Base-by-base conservation (phyloP, 2,888 invertebrate species). In the Prenolepis imparis region DNA sequence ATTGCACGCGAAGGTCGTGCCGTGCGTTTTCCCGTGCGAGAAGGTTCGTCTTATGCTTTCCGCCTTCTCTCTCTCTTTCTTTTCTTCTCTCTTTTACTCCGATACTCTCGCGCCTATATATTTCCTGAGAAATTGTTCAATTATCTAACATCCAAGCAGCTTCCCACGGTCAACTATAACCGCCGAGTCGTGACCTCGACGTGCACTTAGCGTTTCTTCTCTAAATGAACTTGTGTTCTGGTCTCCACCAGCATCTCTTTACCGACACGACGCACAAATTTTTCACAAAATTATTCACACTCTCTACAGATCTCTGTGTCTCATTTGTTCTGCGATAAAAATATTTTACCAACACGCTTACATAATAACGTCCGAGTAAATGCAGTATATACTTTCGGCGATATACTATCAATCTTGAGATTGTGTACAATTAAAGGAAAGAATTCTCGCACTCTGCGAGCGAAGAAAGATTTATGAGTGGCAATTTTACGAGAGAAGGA, bases 51-150 rank as follows among this genome's bases (percentile, higher is more conserved):
- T 72, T 21, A 72, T 11, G 67, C 28, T 44, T 82, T 57, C 61
- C 48, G 36, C 21, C 32, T 59, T 57, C 18, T 28, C 57, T 55
- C 55, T 24, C 9, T 57, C 59, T 39, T 44, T 44, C 68, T n/a
- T 28, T 72, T 39, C 64, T 15, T 70, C 55, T 72, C 48, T 64
- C 66, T 83, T 61, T 36, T 18, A 9, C 81, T 18, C 28, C 72
- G 70, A 55, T 39, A 55, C 61, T 74, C 32, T 57, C 28, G 81
- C 52, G 84, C 67, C 72, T 64, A 66, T 59, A 66, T 59, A 85
- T 86, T 90, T 90, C 86, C 90, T 83, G 81, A 87, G 90, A 89
- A 90, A 90, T 86, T 89, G 83, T 88, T 90, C 90, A 90, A 90
- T 90, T 90, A 89, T 64, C 86, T 87, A 89, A 90, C 89, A 78